Base-by-base conservation (phyloP, 2,888 invertebrate genomes). In the Petrolisthes cinctipes region DNA sequence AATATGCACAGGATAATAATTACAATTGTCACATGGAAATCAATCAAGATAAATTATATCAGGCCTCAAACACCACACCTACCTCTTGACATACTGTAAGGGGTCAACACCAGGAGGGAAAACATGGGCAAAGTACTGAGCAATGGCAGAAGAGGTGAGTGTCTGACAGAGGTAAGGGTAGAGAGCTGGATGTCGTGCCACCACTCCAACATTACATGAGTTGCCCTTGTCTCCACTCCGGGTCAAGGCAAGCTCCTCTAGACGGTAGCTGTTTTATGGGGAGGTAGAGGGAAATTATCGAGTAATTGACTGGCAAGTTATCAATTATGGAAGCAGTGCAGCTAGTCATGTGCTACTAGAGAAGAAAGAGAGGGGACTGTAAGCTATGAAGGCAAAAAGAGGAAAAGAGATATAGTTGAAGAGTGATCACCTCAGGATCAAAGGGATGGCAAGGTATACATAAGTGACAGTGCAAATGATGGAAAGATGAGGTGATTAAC, bases 211-310 rank as follows among this genome's bases (percentile, higher is more conserved):
- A 91, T 94, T 94, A 88, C 92, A 92, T 76, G 92, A 92, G 91
- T 94, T 92, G 23, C 94, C 94, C 91, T 94, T 94, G 91, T 94
- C 94, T 3, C 94, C 94, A 92, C 94, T 94, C 83, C 94, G 92
- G 2, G 93, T 93, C 89, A 92, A 93, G 4, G 94, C 94, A 80
- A 94, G 91, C 6, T 93, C 93, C 86, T 92, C 92, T 37, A 92
- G 86, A 68, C 82, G 89, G 85, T 89, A 88, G n/a, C 86, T 88
- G 78, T 14, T 23, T 37, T 37, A 37, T 2, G 37, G 37, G 37
- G 2, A 37, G 37, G 2, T 37, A 37, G 37, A 37, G 37, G 37
- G 37, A 37, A 37, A 37, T 37, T 2, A 37, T 37, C 2, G 37
- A 37, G 37, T 37, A 37, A 37, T 37, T 37, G 37, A 37, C 37